Evolutionary conservation across 2,113 vertebrate genomes (phyloP), one percentile per base, ranked within the genome.

Genomic region (Cervus canadensis): DNA sequence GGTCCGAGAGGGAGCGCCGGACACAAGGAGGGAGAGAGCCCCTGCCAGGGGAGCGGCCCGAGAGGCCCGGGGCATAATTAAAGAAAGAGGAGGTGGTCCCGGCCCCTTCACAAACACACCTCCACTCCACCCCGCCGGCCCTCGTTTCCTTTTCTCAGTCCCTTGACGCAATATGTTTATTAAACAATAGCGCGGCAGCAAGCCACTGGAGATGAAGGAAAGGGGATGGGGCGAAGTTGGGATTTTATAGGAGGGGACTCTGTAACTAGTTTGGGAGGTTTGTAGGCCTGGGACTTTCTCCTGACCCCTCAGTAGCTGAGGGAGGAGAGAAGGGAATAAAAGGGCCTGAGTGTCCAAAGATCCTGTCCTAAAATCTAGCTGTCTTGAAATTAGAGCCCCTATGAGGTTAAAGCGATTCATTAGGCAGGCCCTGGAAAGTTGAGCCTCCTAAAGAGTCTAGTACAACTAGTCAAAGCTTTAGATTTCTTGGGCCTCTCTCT

Each of bases 381-480:
- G 26, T 48, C 62, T 83, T 91, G 33, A 83, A 89, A 85, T 91
- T 14, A 91, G 92, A 95, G 85, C 56, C 81, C 62, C 43, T 71
- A 1, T 45, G 60, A 94, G 82, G 82, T 86, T 62, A 95, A 88
- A 94, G 56, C 86, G 83, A 67, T 50, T 36, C 90, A 30, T 25
- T 21, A 50, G 87, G 57, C 59, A 50, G 89, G 62, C 59, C 90
- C 60, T 7, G 85, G 82, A 98, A 99, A 99, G 98, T 99, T 98
- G 99, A 93, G 98, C 97, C 97, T 96, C 85, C 98, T 98, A 98
- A 99, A 99, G 98, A 99, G 99, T 99, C 99, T 98, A 98, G 99
- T 99, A 99, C 99, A 99, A 99, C 98, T 97, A 98, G 98, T 98
- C 99, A 98, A 98, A 99, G 98, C 98, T 99, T 98, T 98, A 97